A percentile compares a stretch with the other conserved stretches of the same genome.
phyloP scores from a whole-genome alignment of 92 coral and sea anemone genomes.

The Porites evermanni region DNA sequence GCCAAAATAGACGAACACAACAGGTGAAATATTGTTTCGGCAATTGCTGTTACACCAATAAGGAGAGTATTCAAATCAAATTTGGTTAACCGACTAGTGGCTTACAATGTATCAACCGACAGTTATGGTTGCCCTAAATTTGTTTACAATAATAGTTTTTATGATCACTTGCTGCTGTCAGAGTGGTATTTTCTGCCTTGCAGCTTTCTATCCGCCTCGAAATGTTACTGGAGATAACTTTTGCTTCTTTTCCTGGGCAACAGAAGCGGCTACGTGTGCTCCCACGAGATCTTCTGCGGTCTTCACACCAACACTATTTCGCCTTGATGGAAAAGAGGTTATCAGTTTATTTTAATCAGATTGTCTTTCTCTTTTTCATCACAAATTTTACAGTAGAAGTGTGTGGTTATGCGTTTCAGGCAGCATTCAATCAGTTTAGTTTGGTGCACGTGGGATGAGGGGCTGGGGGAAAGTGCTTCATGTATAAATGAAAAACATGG shows the following conservation, averaged over 20 bases:
- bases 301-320: not conserved
- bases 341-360: not conserved
- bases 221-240: not conserved
- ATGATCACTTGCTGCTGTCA: not conserved
- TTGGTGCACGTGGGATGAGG: no score
- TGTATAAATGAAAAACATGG: not conserved
- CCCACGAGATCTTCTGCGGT: not conserved
- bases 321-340: conserved; percentile 35
- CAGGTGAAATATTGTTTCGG: conserved; percentile 20
- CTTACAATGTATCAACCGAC: not conserved
- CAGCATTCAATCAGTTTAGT: no score
- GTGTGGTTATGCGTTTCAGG: not conserved
- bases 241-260: conserved; percentile 12
- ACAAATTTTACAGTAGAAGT: not conserved
- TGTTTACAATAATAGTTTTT: not conserved
- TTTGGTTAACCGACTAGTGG: not conserved
- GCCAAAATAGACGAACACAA: conserved; percentile 14
- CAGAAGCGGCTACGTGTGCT: not conserved
- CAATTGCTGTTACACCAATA: not conserved
- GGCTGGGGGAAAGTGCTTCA: no score
- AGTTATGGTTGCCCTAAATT: not conserved
- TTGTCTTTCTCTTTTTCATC: not conserved
- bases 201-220: conserved; percentile 15
- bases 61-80: not conserved
- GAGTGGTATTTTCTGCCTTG: not conserved